Percentiles rank a stretch among this genome's conserved stretches.
phyloP scores from a whole-genome alignment of 2,888 invertebrate genomes.

The Chouioia cunea region DNA sequence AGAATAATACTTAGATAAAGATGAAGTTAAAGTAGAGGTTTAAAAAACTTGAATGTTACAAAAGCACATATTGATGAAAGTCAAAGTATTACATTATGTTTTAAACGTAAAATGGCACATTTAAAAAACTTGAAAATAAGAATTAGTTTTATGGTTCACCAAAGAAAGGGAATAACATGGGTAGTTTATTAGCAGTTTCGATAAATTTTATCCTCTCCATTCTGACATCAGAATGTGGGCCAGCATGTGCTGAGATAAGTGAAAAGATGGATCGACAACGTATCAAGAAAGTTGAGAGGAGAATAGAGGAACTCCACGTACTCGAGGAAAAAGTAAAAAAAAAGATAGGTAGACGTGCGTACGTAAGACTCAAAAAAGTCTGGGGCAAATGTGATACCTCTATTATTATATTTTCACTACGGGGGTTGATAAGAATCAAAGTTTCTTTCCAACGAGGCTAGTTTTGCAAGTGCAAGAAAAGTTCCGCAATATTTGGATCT shows the following conservation, averaged over 20 bases:
- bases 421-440: constrained; percentile 11
- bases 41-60: no score
- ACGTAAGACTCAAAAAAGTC: constrained; percentile 4
- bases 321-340: neutral
- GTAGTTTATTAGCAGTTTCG: no score
- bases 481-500: constrained; percentile 48
- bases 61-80: no score
- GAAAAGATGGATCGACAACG: neutral
- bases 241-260: neutral
- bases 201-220: no score
- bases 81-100: no score
- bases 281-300: neutral
- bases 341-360: neutral
- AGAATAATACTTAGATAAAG: no score
- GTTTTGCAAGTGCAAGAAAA: constrained; percentile 35
- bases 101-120: no score
- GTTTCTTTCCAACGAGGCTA: constrained; percentile 29
- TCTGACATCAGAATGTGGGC: no score
- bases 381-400: constrained; percentile 28
- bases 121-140: no score
- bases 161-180: no score
- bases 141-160: no score
- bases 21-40: no score
- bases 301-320: neutral
- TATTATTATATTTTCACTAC: constrained; percentile 38